Percentiles rank a stretch among this genome's conserved stretches.
These are phyloP conservation scores for Batillaria attramentaria DNA, from an alignment of 1,140 invertebrate genomes.

Conservation along the genomic window DNA sequence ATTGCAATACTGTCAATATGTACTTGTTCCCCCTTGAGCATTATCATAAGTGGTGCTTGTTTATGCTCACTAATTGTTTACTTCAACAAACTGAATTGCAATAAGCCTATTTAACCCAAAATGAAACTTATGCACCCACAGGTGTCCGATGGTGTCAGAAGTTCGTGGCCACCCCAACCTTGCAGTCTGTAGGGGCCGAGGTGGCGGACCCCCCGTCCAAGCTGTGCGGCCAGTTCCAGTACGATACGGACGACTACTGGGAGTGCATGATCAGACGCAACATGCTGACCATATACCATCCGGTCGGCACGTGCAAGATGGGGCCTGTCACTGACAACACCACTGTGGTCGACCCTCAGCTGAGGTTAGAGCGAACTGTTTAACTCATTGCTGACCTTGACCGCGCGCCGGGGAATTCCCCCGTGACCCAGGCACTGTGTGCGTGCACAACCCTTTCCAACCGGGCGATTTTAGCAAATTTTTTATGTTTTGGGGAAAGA, in stretches of 20 bases:
- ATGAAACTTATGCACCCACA: too few relatives aligned
- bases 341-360: slow-evolving; percentile 89
- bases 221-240: slow-evolving; percentile 42
- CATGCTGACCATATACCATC: slow-evolving; percentile 85
- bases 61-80: too few relatives aligned
- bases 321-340: slow-evolving; percentile 86
- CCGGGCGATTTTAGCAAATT: neutral
- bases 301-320: slow-evolving; percentile 94
- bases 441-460: neutral
- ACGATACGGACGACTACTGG: slow-evolving; percentile 65
- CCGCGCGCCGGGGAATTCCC: too few relatives aligned
- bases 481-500: neutral
- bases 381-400: neutral
- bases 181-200: slow-evolving; percentile 40
- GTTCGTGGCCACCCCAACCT: slow-evolving; percentile 19
- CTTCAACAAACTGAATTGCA: too few relatives aligned
- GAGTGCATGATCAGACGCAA: slow-evolving; percentile 66
- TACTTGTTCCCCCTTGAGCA: too few relatives aligned
- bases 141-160: slow-evolving; percentile 41
- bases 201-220: slow-evolving; percentile 29
- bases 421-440: too few relatives aligned
- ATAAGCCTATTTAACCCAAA: too few relatives aligned
- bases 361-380: slow-evolving; percentile 59
- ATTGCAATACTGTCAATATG: too few relatives aligned
- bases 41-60: too few relatives aligned